Evolutionary conservation across 2,113 vertebrate genomes (phyloP), one percentile per base, ranked within the genome.

Genomic region (Alethe diademata): DNA sequence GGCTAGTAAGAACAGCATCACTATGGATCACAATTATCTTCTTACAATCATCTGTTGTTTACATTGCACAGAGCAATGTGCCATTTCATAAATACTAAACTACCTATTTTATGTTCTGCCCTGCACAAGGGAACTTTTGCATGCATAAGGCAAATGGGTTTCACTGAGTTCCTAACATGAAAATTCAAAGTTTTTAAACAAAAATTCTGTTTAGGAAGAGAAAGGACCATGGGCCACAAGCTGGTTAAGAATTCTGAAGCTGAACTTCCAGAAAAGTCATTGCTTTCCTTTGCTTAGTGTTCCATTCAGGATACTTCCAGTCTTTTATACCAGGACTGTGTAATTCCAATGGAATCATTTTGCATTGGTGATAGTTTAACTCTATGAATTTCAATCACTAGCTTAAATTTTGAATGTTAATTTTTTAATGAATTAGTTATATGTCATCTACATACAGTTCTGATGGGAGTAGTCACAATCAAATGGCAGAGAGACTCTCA

Each of bases 21-120:
- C 85, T 91, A 90, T 85, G 90, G 95, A 95, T 96, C 81, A 97
- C 90, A 95, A 95, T 97, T 97, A 96, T 89, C 90, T 95, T 95
- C 91, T 95, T 90, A 94, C 67, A 94, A 90, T 95, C 93, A 93
- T 96, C 93, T 96, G 92, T 96, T 96, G 94, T 97, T 96, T 96
- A 94, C 81, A 94, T 90, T 8, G 38, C 92, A 92, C 60, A 92
- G 86, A 92, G 87, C 67, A 91, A 88, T 51, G 78, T 91, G 81
- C 78, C 54, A 75, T 94, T 91, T 93, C 78, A 83, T 58, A 94
- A 70, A 92, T 56, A 90, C 3, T 5, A 93, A 93, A 91, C 84
- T 83, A 96, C 94, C 94, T 96, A 93, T 86, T 95, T 93, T 88
- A 28, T 90, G 85, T 73, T 90, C 71, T 83, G 74, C 71, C 74